phyloP scores from a whole-genome alignment of 2,113 vertebrate species.

The Neolamprologus falcicula region DNA sequence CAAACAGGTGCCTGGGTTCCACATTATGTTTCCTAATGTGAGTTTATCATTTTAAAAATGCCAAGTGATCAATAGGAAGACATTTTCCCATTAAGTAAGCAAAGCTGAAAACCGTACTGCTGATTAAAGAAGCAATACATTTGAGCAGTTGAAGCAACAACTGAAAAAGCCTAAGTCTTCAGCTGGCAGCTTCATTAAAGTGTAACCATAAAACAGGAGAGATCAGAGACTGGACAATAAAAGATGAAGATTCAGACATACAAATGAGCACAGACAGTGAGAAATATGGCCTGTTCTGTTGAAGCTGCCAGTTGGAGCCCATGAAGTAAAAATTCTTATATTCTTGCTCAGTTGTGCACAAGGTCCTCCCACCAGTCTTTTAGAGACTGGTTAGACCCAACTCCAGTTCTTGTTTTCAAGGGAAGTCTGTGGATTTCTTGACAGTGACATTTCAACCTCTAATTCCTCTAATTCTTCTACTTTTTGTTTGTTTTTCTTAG shows the following conservation, averaged over 20 bases:
- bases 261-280: not conserved
- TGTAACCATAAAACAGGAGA: not conserved
- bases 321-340: not conserved
- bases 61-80: not conserved
- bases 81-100: not conserved
- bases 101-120: not conserved
- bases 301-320: not conserved
- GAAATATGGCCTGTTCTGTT: not conserved
- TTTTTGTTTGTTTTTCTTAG: constrained; percentile 48
- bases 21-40: not conserved
- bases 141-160: not conserved
- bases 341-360: not conserved
- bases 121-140: not conserved
- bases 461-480: not conserved
- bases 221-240: not conserved
- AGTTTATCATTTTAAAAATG: not conserved
- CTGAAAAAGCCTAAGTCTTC: not conserved
- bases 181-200: not conserved
- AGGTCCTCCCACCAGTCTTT: not conserved
- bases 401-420: not conserved
- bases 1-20: not conserved
- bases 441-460: not conserved
- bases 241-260: not conserved
- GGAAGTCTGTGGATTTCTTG: not conserved
- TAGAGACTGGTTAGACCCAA: not conserved